These are phyloP conservation scores for Chauna torquata DNA, from an alignment of 2,113 vertebrate genomes.

Conservation along the genomic window DNA sequence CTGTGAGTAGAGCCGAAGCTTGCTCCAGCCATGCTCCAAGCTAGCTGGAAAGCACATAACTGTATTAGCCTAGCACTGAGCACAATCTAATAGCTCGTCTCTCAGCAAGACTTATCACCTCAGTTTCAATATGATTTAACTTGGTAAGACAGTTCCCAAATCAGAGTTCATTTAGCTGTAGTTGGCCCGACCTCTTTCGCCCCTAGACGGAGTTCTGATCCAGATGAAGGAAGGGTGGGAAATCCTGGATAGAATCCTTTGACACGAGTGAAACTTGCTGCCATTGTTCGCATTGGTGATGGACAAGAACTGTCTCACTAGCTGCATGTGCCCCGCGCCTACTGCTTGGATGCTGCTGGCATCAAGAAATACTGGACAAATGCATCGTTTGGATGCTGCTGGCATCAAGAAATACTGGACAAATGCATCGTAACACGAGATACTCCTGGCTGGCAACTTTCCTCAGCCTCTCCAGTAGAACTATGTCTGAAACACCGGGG, in stretches of 20 bases:
- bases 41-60: not conserved
- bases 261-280: not conserved
- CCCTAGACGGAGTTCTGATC: not conserved
- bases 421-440: not conserved
- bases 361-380: not conserved
- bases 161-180: not conserved
- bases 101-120: not conserved
- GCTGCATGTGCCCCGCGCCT: fast-evolving
- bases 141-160: not conserved
- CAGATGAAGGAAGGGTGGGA: not conserved
- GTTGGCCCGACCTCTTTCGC: not conserved
- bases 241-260: not conserved
- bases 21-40: not conserved
- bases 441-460: not conserved
- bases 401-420: not conserved
- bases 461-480: not conserved
- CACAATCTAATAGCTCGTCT: not conserved
- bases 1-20: not conserved
- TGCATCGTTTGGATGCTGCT: not conserved
- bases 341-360: not conserved
- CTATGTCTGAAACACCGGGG: not conserved
- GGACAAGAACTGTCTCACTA: not conserved
- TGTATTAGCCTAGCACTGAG: not conserved
- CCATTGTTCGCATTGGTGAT: fast-evolving
- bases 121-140: not conserved